phyloP scores from a whole-genome alignment of 37 sponge, comb jelly and placozoan genomes.

The Trichoplax adhaerens region DNA sequence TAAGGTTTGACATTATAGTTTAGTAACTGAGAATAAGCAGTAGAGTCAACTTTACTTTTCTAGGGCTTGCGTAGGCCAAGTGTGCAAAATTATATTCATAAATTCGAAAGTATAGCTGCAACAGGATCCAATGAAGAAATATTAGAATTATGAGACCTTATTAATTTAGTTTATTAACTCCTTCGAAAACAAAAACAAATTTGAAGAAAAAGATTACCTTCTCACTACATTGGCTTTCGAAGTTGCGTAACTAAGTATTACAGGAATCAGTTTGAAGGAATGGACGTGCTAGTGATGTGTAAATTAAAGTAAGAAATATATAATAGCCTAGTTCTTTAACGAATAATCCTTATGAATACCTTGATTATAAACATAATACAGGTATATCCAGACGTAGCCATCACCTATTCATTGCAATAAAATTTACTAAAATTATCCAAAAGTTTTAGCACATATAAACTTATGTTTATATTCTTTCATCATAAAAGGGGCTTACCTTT shows the following conservation, averaged over 20 bases:
- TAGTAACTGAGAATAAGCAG: not conserved
- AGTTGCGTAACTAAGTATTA: constrained; percentile 9
- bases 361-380: constrained; percentile 37
- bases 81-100: constrained; percentile 13
- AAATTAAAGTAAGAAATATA: constrained; percentile 1
- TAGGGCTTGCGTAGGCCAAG: constrained; percentile 8
- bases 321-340: not conserved
- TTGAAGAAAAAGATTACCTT: constrained; percentile 1
- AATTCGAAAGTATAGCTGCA: constrained; percentile 10
- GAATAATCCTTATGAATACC: not conserved
- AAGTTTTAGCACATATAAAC: not conserved
- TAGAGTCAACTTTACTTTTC: constrained; percentile 7
- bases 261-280: constrained; percentile 19
- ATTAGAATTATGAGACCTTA: too few species aligned
- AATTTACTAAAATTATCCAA: not conserved
- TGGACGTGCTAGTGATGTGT: constrained; percentile 24
- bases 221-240: constrained; percentile 46
- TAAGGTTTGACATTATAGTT: not conserved
- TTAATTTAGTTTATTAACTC: not conserved
- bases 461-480: not conserved
- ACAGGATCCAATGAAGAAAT: not conserved
- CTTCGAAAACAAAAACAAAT: not conserved
- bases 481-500: constrained; percentile 20
- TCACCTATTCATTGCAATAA: constrained; percentile 13
- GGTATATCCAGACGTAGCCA: constrained; percentile 44